phyloP scores from a whole-genome alignment of 1,140 invertebrate genomes.

The Brachionus paranguensis region DNA sequence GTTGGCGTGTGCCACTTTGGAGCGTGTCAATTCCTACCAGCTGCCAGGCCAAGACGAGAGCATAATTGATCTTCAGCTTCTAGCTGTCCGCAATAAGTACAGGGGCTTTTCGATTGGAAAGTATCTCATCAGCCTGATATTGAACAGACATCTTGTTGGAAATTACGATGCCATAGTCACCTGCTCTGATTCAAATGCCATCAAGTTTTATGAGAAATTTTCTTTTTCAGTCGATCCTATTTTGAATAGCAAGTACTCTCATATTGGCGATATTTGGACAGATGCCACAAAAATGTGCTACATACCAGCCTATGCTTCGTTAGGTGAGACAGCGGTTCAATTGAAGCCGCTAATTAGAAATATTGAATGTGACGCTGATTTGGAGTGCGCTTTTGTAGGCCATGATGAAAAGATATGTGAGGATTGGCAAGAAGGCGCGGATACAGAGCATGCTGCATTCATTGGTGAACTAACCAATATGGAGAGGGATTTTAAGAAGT shows the following conservation, averaged over 20 bases:
- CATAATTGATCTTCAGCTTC: not conserved
- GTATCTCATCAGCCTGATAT: conserved; percentile 1
- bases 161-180: conserved; percentile 36
- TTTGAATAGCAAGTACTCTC: conserved; percentile 23
- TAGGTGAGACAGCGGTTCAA: not conserved
- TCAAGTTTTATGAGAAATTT: conserved; percentile 33
- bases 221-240: not conserved
- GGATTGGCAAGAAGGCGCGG: not conserved
- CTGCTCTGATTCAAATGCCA: not conserved
- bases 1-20: not conserved
- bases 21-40: not conserved
- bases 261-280: conserved; percentile 32
- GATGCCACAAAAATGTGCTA: conserved; percentile 31
- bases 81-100: not conserved
- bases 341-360: not conserved
- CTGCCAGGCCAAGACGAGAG: not conserved
- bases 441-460: not conserved
- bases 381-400: not conserved
- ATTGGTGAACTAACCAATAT: not conserved
- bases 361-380: not conserved
- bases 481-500: conserved; percentile 1
- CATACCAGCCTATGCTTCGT: not conserved
- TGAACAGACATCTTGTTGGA: not conserved
- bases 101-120: conserved; percentile 25
- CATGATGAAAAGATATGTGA: not conserved